Percentiles rank a stretch among this genome's conserved stretches.
phyloP scores from a whole-genome alignment of 2,888 invertebrate genomes.

The Ectemnius cavifrons region DNA sequence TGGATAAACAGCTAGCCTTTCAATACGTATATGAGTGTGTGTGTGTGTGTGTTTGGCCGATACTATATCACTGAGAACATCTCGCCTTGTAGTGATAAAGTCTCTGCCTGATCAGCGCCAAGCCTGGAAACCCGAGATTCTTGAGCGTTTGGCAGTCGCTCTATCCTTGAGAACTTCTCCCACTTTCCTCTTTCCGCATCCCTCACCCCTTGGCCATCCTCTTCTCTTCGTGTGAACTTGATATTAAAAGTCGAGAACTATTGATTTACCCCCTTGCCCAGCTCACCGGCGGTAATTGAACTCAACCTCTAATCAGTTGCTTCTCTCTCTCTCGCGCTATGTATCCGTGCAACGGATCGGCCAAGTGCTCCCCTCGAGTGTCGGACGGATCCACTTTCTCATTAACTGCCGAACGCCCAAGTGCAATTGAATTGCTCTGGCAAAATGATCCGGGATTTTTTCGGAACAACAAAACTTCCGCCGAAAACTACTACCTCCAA shows the following conservation, averaged over 20 bases:
- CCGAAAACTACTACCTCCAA: too few relatives aligned
- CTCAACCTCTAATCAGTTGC: neutral
- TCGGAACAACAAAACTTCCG: too few relatives aligned
- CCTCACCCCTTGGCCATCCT: slow-evolving; percentile 7
- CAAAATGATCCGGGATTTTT: too few relatives aligned
- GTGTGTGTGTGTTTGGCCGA: neutral
- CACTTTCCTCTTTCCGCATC: too few relatives aligned
- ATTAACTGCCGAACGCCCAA: too few relatives aligned
- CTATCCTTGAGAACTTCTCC: too few relatives aligned
- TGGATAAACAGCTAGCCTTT: slow-evolving; percentile 64
- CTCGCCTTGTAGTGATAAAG: slow-evolving; percentile 45
- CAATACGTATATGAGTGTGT: slow-evolving; percentile 35
- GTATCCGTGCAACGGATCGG: neutral
- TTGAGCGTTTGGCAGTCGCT: too few relatives aligned
- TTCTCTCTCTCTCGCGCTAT: neutral
- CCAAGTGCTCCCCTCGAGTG: neutral
- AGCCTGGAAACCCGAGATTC: too few relatives aligned
- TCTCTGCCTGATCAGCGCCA: slow-evolving; percentile 31
- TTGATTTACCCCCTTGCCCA: neutral
- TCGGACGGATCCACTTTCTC: neutral
- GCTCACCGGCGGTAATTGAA: neutral
- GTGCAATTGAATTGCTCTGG: neutral
- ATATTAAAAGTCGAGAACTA: too few relatives aligned
- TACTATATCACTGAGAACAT: slow-evolving; percentile 61
- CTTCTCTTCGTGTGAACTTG: neutral